Conservation (phyloP, 2,797 vertebrate genomes). For the Rhinella marina region DNA sequence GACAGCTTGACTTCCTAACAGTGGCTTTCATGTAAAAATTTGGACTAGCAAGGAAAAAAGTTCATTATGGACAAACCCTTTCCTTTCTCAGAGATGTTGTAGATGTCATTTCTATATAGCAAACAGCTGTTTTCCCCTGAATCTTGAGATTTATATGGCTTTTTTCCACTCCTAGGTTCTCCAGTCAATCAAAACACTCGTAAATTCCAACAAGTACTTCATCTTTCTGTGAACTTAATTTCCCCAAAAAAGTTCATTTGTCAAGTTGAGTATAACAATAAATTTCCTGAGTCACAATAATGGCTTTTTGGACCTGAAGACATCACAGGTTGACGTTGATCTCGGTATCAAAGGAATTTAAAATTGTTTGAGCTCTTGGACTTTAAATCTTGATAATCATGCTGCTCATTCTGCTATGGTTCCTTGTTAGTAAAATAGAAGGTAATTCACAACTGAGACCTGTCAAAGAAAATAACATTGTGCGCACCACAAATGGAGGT, state of each 20-base stretch:
- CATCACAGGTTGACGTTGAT: conserved; percentile 59
- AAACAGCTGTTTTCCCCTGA: conserved; percentile 66
- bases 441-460: conserved; percentile 33
- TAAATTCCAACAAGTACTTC: conserved; percentile 60
- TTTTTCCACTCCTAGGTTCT: conserved; percentile 61
- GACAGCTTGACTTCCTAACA: conserved; percentile 13
- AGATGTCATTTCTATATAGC: conserved; percentile 58
- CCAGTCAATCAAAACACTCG: conserved; percentile 66
- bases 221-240: conserved; percentile 56
- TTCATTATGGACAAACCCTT: conserved; percentile 16
- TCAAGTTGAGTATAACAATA: neutral
- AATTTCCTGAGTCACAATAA: conserved; percentile 42
- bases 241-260: conserved; percentile 50
- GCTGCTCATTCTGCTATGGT: conserved; percentile 59
- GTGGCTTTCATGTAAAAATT: conserved; percentile 36
- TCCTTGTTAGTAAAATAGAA: conserved; percentile 58
- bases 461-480: conserved; percentile 59
- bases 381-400: conserved; percentile 64
- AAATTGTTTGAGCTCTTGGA: conserved; percentile 50
- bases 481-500: conserved; percentile 41
- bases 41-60: neutral
- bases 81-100: conserved; percentile 49
- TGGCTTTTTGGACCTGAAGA: conserved; percentile 51
- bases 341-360: conserved; percentile 42
- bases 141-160: conserved; percentile 63